These are phyloP conservation scores for Quadroppia sp. DNA, from an alignment of 2,888 invertebrate species.

Conservation along the genomic window DNA sequence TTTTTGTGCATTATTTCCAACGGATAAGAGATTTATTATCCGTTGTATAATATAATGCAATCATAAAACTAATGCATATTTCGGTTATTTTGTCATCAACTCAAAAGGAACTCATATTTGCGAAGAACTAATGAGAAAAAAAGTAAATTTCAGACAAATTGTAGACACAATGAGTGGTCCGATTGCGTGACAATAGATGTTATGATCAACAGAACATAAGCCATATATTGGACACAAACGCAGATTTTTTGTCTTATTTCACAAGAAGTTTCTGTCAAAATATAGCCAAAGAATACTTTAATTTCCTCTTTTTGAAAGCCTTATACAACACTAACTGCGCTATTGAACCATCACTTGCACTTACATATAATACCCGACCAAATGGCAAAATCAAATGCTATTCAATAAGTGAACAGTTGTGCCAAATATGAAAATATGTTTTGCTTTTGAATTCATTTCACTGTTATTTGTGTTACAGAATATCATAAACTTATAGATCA, in stretches of 20 bases:
- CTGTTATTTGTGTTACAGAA: too few relatives aligned
- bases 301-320: background rate
- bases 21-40: background rate
- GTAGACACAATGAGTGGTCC: background rate
- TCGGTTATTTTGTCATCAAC: background rate
- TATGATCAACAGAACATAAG: constrained; percentile 5
- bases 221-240: background rate
- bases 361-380: background rate
- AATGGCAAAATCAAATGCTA: background rate
- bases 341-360: constrained; percentile 6
- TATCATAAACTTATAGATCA: background rate
- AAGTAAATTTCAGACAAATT: constrained; percentile 11
- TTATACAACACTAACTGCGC: background rate
- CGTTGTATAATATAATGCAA: background rate
- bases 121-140: background rate
- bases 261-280: background rate
- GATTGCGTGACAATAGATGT: constrained; percentile 1
- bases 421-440: background rate
- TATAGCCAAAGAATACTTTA: background rate
- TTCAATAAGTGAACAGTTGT: background rate
- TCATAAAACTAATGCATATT: constrained; percentile 22
- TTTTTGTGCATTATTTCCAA: background rate
- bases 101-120: background rate
- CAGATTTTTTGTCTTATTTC: background rate
- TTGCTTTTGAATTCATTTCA: too few relatives aligned